Evolutionary conservation across 2,113 vertebrate genomes (phyloP), one percentile per base, ranked within the genome.

Genomic region (Strix aluco): DNA sequence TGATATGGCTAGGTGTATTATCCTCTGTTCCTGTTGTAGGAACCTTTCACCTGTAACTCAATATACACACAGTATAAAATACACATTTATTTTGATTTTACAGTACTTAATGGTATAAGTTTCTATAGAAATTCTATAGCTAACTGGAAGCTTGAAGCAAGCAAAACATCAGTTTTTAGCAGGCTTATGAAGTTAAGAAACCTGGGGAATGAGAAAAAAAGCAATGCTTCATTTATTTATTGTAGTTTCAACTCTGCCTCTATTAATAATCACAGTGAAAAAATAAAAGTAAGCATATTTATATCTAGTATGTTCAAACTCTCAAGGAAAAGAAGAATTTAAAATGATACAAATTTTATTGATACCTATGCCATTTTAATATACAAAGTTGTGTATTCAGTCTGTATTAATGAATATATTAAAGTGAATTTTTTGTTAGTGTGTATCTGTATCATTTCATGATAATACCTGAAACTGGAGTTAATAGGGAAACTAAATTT

Each of bases 381-480:
- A 47, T 75, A 61, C 13, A 26, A 75, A 34, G 2, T 66, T 91
- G 10, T 96, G 9, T 93, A 67, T 94, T 59, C 34, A 16, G 5
- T 75, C 30, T 93, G 23, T 90, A 12, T 89, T 87, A 79, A 87
- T 25, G 32, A 71, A 40, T 88, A 38, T 84, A 84, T 94, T 96
- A 77, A 94, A 92, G 11, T 72, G 15, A 40, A 1, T 72, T 90
- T 89, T 92, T 75, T 67, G 3, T 77, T 90, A n/a, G 11, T 42
- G 15, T 89, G 19, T 47, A 61, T 88, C 44, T 92, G 23, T 90
- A 72, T 92, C 2, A 26, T 85, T 90, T 91, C 59, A 30, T 84
- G 16, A n/a, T 59, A 74, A 44, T 62, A 54, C 3, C 7, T 27
- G 26, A 55, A 61, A 69, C 4, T 88, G 3, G 49, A 65, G 13